These are phyloP conservation scores for Erinaceus europaeus DNA, from an alignment of 2,113 vertebrate genomes.

Conservation along the genomic window DNA sequence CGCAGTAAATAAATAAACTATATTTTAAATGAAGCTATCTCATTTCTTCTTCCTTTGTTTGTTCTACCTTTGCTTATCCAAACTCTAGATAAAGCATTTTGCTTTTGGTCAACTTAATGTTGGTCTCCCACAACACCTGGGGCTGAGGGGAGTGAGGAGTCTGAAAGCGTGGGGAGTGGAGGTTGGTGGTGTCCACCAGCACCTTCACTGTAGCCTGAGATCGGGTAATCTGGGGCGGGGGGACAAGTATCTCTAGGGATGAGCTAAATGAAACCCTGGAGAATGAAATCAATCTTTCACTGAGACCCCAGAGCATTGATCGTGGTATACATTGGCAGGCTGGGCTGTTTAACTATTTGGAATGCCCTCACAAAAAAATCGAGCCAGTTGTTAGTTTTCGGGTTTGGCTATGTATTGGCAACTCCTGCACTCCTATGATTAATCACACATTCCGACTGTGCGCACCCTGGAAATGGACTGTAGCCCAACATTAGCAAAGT, in stretches of 20 bases:
- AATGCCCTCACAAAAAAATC: conserved; percentile 86
- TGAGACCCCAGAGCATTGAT: conserved; percentile 88
- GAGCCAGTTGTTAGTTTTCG: conserved; percentile 87
- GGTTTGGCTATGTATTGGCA: conserved; percentile 90
- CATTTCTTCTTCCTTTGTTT: no score
- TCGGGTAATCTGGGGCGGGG: conserved; percentile 89
- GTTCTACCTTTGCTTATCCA: no score
- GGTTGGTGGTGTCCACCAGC: conserved; percentile 39
- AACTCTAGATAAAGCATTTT: background rate
- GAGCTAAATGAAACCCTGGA: conserved; percentile 89
- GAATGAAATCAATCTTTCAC: conserved; percentile 89
- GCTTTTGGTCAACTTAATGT: conserved; percentile 51
- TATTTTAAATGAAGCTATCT: no score
- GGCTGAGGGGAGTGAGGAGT: no score
- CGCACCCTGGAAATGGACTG: conserved; percentile 86
- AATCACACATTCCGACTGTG: conserved; percentile 89
- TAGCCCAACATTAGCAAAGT: conserved; percentile 83
- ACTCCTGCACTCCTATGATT: conserved; percentile 86
- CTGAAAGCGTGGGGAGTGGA: conserved; percentile 62
- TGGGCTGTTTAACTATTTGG: conserved; percentile 87
- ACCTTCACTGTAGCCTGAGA: conserved; percentile 80
- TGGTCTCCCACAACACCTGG: no score
- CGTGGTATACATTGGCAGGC: conserved; percentile 86
- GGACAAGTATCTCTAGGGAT: conserved; percentile 90
- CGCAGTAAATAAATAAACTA: no score